Percentiles rank a stretch among this genome's conserved stretches.
These are phyloP conservation scores for Strongylocentrotus purpuratus DNA, from an alignment of 35 echinoderm and acorn worm species.

Conservation along the genomic window DNA sequence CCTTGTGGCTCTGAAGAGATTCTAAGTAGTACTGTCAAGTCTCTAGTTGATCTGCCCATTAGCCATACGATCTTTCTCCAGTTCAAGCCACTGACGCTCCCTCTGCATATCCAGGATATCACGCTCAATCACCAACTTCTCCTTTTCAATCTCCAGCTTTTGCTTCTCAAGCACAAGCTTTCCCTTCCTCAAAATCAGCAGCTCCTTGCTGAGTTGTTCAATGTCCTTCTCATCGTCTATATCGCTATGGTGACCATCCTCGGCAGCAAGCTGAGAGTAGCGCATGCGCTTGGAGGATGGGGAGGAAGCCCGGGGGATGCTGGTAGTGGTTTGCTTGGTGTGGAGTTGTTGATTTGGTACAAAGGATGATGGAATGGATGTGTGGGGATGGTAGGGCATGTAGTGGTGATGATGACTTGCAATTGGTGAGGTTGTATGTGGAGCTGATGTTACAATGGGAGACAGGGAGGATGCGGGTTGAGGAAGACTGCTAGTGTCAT, in stretches of 20 bases:
- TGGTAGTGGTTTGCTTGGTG: not conserved
- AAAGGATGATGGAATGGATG: not conserved
- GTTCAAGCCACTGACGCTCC: conserved; percentile 44
- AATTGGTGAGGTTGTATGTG: not conserved
- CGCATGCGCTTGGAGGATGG: not conserved
- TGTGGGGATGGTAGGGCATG: not conserved
- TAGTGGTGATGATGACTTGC: not conserved
- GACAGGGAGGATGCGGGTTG: not conserved
- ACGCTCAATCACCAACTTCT: conserved; percentile 42
- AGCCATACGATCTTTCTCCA: conserved; percentile 23
- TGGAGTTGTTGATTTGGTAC: not conserved
- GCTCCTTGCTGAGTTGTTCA: conserved; percentile 38
- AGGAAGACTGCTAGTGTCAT: not conserved
- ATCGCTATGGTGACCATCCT: conserved; percentile 20
- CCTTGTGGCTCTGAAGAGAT: not conserved
- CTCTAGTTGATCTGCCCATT: not conserved
- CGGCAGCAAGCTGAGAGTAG: not conserved
- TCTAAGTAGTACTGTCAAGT: not conserved
- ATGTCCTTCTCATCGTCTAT: conserved; percentile 29
- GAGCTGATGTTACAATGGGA: not conserved
- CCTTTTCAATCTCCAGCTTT: conserved; percentile 46
- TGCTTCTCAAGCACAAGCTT: conserved; percentile 30
- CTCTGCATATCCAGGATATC: conserved; percentile 42
- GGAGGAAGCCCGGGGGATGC: not conserved
- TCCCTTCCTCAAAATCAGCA: conserved; percentile 40